Conservation (phyloP, 2,113 vertebrate species). For the Tachycineta bicolor region DNA sequence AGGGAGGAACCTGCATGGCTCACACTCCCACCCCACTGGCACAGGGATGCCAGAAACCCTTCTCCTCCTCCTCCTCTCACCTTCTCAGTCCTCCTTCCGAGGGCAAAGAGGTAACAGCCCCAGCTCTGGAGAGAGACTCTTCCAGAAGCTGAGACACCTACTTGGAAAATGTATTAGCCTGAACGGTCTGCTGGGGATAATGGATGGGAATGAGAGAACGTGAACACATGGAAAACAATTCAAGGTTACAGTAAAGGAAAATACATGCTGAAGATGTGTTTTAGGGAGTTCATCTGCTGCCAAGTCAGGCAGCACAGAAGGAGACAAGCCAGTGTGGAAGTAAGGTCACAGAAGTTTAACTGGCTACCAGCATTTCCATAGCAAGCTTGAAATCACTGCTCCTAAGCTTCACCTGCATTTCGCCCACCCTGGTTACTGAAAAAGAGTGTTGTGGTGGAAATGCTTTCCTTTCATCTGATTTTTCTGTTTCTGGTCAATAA, state of each 20-base stretch:
- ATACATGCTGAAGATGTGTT: neutral
- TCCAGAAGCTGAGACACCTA: neutral
- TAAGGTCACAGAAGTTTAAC: neutral
- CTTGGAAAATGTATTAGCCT: neutral
- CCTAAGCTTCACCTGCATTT: neutral
- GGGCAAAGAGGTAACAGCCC: neutral
- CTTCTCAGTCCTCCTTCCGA: neutral
- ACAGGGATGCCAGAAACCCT: neutral
- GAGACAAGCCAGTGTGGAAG: neutral
- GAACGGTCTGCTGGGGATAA: neutral
- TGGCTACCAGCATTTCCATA: neutral
- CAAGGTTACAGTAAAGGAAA: neutral
- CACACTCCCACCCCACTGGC: neutral
- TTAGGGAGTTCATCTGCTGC: neutral
- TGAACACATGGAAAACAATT: neutral
- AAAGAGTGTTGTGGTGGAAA: neutral
- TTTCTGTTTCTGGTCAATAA: neutral
- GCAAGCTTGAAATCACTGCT: neutral
- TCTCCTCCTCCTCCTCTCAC: neutral
- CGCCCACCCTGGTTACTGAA: neutral
- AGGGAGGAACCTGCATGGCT: neutral
- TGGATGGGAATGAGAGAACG: neutral
- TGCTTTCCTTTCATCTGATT: neutral
- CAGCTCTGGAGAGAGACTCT: neutral
- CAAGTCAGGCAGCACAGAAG: neutral